Evolutionary conservation across 30 jellyfish, hydroid and myxozoan species (phyloP).

Genomic region (Cassiopea andromeda): DNA sequence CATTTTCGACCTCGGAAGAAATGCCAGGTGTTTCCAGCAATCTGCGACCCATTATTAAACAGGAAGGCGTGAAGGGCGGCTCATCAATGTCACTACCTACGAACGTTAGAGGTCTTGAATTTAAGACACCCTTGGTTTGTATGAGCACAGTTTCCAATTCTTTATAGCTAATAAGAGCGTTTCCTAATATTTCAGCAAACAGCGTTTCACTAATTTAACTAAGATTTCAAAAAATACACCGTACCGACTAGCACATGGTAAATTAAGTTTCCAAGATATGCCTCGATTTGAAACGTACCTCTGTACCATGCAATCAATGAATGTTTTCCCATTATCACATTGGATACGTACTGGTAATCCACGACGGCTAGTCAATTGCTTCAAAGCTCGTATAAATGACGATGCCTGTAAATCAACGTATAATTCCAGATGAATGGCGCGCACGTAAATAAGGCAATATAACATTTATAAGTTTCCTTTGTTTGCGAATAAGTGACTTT

Average conservation of each 20-base stretch:
- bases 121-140: not conserved
- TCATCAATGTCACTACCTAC: not conserved
- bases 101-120: conserved; percentile 4
- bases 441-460: not conserved
- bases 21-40: not conserved
- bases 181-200: not conserved
- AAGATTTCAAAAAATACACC: not conserved
- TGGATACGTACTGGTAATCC: not conserved
- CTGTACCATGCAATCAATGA: not conserved
- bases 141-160: not conserved
- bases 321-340: not conserved
- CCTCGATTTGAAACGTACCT: not conserved
- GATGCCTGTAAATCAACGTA: not conserved
- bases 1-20: not conserved
- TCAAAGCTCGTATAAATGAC: not conserved
- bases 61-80: conserved; percentile 12
- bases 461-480: no score
- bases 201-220: not conserved
- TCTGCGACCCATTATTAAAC: conserved; percentile 5
- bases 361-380: not conserved
- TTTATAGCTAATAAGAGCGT: not conserved
- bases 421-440: not conserved
- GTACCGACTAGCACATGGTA: not conserved
- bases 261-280: not conserved
- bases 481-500: no score